Evolutionary conservation across 2,797 vertebrate species (phyloP).

Genomic region (Glossophaga mutica): DNA sequence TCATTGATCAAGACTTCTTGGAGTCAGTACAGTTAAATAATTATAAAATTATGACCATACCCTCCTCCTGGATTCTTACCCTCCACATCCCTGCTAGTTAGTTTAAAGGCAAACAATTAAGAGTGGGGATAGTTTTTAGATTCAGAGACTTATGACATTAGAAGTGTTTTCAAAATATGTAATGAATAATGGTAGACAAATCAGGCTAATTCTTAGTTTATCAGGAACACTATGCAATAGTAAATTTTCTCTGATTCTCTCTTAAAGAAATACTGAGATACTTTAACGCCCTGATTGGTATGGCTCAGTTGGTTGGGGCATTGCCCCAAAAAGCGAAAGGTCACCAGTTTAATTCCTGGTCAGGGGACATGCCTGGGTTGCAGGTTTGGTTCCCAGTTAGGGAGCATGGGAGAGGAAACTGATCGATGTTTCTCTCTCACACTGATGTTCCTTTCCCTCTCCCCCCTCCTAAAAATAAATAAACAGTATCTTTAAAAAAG

Average conservation of each 20-base stretch:
- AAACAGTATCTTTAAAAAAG: not conserved
- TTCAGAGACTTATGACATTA: not conserved
- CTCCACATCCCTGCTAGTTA: not conserved
- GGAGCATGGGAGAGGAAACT: not conserved
- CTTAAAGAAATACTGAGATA: not conserved
- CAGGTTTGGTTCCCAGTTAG: not conserved
- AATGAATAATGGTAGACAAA: not conserved
- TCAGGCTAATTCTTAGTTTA: not conserved
- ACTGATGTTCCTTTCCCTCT: too few species aligned
- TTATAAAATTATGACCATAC: not conserved
- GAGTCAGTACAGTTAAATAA: not conserved
- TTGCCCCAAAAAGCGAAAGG: too few species aligned
- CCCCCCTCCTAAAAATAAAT: not conserved
- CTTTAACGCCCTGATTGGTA: not conserved
- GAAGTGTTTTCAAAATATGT: not conserved
- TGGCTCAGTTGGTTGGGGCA: not conserved
- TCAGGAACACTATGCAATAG: not conserved
- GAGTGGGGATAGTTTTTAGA: not conserved
- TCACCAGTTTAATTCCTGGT: not conserved
- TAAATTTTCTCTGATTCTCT: not conserved
- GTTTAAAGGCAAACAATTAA: not conserved
- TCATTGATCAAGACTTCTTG: not conserved
- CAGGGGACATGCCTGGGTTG: too few species aligned
- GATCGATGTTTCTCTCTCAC: not conserved
- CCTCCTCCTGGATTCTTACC: not conserved